Base-by-base conservation (phyloP, 2,797 vertebrate species). In the Chelidonichthys spinosus region DNA sequence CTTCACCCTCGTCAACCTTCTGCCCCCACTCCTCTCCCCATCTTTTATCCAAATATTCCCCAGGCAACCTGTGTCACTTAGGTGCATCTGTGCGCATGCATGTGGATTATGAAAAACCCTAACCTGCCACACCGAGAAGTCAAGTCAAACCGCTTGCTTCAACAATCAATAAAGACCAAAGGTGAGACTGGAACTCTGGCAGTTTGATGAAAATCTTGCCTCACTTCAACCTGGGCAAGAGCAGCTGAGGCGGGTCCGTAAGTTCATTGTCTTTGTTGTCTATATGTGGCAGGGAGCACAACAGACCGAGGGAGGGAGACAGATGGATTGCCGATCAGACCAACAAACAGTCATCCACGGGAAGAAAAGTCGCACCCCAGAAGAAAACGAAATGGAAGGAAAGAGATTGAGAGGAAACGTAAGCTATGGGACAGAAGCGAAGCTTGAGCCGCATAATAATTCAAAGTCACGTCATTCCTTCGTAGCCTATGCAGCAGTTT, bases 391-490 rank as follows among this genome's bases (percentile, higher is more conserved):
- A 18, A 37, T 25, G 4, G 4, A 17, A 54, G 39, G 36, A 78
- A 49, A 46, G 4, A 49, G 61, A 42, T 32, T 40, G 36, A 71
- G 43, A 32, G 32, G 9, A 39, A 63, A 47, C 4, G 33, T 66
- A 35, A 78, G 54, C 46, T 43, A n/a, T 49, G 6, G 64, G 59
- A 67, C 25, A 11, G 53, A 43, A 78, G 62, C 37, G 69, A 36
- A 79, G 67, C 62, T 61, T 70, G 75, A 74, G 62, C 82, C 78
- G 66, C 63, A 80, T 85, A 82, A 59, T 68, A 72, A 89, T 85
- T 87, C 70, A 85, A 90, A 86, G 79, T 70, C 77, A 76, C 71
- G 80, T 81, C 79, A 76, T 58, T 84, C 56, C 33, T 81, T 62
- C 62, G 59, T 58, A 72, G 69, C 62, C 73, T 75, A 85, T 36